phyloP scores from a whole-genome alignment of 2,797 vertebrate species.

The Rhyacichthys aspro region DNA sequence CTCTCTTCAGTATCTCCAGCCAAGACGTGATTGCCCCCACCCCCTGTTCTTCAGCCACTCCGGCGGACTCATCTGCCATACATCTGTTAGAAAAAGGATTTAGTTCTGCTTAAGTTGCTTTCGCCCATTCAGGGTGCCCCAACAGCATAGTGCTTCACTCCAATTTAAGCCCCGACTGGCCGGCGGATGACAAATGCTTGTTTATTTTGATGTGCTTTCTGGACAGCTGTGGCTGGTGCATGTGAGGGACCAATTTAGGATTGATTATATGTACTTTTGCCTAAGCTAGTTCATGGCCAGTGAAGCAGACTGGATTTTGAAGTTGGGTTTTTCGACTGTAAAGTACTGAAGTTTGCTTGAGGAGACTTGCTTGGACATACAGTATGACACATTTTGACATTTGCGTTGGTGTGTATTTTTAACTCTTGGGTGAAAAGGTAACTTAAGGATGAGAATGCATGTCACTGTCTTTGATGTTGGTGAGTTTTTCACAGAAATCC shows the following conservation, averaged over 20 bases:
- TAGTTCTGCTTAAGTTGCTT: conserved; percentile 67
- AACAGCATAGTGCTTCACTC: conserved; percentile 43
- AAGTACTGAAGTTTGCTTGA: not conserved
- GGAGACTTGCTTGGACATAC: not conserved
- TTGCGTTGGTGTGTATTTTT: not conserved
- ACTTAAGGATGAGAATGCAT: too few relatives aligned
- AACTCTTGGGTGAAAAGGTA: not conserved
- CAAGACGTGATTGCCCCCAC: conserved; percentile 24
- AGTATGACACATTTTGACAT: too few relatives aligned
- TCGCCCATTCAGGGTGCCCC: conserved; percentile 41
- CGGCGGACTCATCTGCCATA: conserved; percentile 65
- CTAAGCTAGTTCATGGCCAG: conserved; percentile 30
- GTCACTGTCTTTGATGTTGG: too few relatives aligned
- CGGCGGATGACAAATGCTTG: conserved; percentile 53
- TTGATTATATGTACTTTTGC: conserved; percentile 55
- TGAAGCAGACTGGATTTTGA: conserved; percentile 27
- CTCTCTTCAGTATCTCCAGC: conserved; percentile 21
- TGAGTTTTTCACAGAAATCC: too few relatives aligned
- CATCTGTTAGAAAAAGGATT: conserved; percentile 70
- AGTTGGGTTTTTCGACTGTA: conserved; percentile 14
- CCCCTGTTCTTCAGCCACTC: conserved; percentile 44
- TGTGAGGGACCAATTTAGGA: conserved; percentile 44
- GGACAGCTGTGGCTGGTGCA: conserved; percentile 56
- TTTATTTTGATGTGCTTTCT: conserved; percentile 40
- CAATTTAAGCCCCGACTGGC: conserved; percentile 52